Evolutionary conservation across 2,888 invertebrate genomes (phyloP).

Genomic region (Hypsopygia costalis): DNA sequence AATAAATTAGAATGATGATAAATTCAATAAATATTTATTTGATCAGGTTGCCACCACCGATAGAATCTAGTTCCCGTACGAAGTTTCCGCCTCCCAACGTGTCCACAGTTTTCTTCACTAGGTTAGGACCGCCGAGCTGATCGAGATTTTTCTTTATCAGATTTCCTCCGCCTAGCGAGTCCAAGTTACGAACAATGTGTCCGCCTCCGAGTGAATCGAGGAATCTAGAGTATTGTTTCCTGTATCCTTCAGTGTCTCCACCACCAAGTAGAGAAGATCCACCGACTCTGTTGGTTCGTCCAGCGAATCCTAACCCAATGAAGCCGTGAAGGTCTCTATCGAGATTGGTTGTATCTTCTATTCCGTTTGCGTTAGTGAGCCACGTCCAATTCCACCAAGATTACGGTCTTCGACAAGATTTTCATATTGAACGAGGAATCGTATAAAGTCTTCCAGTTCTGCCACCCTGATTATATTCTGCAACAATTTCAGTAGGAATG

Average conservation of each 20-base stretch:
- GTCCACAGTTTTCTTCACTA: constrained; percentile 62
- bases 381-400: constrained; percentile 32
- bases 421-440: constrained; percentile 50
- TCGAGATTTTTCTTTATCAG: constrained; percentile 67
- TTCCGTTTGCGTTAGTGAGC: constrained; percentile 32
- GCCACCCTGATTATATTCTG: constrained; percentile 52
- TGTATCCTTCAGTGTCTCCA: constrained; percentile 29
- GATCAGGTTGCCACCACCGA: constrained; percentile 61
- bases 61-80: constrained; percentile 56
- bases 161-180: constrained; percentile 60
- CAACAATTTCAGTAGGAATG: constrained; percentile 34
- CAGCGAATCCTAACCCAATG: constrained; percentile 23
- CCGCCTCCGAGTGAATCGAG: constrained; percentile 30
- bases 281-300: constrained; percentile 27
- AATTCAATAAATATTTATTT: constrained; percentile 52
- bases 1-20: no score
- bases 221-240: constrained; percentile 37
- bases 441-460: constrained; percentile 53
- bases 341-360: constrained; percentile 30
- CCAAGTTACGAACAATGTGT: no score
- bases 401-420: constrained; percentile 37
- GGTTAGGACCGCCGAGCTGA: constrained; percentile 63
- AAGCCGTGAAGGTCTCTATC: constrained; percentile 23
- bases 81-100: constrained; percentile 66
- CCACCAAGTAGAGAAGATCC: constrained; percentile 34